Evolutionary conservation across 2,888 invertebrate species (phyloP).

Genomic region (Machimus atricapillus): DNA sequence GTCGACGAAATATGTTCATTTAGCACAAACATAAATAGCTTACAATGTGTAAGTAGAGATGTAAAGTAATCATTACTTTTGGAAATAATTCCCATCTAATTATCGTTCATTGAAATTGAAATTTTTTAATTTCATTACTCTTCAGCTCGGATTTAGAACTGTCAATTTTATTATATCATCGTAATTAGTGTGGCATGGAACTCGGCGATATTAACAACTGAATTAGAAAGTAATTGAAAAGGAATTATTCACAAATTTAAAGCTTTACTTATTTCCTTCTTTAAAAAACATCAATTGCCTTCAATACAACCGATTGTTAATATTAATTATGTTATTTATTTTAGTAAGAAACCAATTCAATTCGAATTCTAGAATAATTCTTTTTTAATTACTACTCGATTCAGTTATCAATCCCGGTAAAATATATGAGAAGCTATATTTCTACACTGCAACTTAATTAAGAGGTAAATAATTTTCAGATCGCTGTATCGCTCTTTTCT

Average conservation of each 20-base stretch:
- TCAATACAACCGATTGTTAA: too few relatives aligned
- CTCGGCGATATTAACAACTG: not conserved
- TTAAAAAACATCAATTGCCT: too few relatives aligned
- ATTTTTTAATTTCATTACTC: not conserved
- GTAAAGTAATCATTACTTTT: not conserved
- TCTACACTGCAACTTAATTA: too few relatives aligned
- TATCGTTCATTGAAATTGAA: not conserved
- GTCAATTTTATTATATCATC: not conserved
- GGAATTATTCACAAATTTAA: not conserved
- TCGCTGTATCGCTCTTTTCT: too few relatives aligned
- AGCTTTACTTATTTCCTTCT: too few relatives aligned
- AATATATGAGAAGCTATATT: not conserved
- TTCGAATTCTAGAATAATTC: not conserved
- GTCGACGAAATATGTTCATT: not conserved
- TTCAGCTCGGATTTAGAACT: not conserved
- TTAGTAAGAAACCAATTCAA: too few relatives aligned
- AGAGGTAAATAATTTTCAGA: too few relatives aligned
- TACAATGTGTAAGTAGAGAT: not conserved
- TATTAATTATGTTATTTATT: too few relatives aligned
- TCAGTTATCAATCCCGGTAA: not conserved
- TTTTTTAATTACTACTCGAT: not conserved
- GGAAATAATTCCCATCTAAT: not conserved
- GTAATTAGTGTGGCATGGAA: not conserved
- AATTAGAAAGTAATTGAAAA: not conserved
- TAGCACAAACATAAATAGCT: not conserved